A percentile compares a stretch with the other conserved stretches of the same genome.
Conservation (phyloP, 1,140 invertebrate species). For the Drosophila navojoa region DNA sequence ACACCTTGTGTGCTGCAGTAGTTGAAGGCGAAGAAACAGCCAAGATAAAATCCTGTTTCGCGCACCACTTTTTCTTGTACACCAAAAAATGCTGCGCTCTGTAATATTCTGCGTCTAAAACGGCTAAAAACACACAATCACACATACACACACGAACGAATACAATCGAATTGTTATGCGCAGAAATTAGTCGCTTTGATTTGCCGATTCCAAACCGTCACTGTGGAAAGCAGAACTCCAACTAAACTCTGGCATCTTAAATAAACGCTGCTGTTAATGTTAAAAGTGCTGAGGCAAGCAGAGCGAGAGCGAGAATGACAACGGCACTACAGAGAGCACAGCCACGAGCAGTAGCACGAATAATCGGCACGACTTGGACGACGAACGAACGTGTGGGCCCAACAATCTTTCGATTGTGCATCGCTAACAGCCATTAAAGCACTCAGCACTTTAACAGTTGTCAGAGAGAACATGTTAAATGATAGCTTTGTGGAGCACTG, state of each 20-base stretch:
- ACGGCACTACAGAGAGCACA: not conserved
- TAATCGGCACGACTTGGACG: not conserved
- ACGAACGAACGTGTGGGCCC: too few species aligned
- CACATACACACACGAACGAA: not conserved
- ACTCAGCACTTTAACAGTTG: not conserved
- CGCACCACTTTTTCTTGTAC: constrained; percentile 31
- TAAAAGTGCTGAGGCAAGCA: not conserved
- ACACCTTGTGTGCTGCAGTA: constrained; percentile 21
- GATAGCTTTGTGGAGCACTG: not conserved
- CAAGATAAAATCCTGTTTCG: constrained; percentile 16
- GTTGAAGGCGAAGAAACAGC: constrained; percentile 11
- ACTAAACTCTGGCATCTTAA: constrained; percentile 22
- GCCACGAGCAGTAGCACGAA: not conserved
- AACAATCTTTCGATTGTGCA: not conserved
- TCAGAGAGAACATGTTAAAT: not conserved
- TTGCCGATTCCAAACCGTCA: constrained; percentile 31
- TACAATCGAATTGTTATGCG: not conserved
- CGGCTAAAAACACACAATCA: constrained; percentile 26
- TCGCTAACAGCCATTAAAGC: not conserved
- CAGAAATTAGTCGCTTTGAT: not conserved
- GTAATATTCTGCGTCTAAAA: constrained; percentile 59
- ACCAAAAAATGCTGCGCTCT: constrained; percentile 43
- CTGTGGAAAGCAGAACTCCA: constrained; percentile 52
- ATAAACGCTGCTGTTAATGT: constrained; percentile 13
- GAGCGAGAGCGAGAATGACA: not conserved